These are phyloP conservation scores for Papilio helenus DNA, from an alignment of 1,140 invertebrate genomes.

Conservation along the genomic window DNA sequence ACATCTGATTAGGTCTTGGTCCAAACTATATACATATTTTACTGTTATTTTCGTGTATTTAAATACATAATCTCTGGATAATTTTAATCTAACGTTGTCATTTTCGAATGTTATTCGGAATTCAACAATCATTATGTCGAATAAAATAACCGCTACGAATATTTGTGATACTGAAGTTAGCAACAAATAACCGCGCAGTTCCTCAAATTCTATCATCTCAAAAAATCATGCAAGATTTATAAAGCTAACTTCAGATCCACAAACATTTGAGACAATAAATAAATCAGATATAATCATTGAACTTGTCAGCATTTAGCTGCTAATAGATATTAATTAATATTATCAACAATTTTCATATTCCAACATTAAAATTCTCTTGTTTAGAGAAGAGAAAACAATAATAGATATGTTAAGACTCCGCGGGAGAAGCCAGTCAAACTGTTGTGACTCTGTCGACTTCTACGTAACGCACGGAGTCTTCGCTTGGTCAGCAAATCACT, in stretches of 20 bases:
- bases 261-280: not conserved
- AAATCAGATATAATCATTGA: not conserved
- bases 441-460: conserved; percentile 94
- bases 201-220: not conserved
- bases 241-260: not conserved
- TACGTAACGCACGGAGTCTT: conserved; percentile 95
- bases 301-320: not conserved
- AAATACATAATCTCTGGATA: conserved; percentile 39
- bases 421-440: conserved; percentile 86
- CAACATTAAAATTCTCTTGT: conserved; percentile 36
- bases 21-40: conserved; percentile 56
- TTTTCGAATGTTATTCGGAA: not conserved
- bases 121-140: not conserved
- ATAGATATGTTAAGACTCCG: conserved; percentile 59
- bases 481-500: conserved; percentile 96
- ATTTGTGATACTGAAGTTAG: conserved; percentile 6
- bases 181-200: not conserved
- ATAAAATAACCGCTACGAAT: not conserved
- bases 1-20: conserved; percentile 68
- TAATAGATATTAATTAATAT: conserved; percentile 19
- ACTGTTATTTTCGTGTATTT: conserved; percentile 37
- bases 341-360: conserved; percentile 35
- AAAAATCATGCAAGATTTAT: not conserved
- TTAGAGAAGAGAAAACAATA: conserved; percentile 30
- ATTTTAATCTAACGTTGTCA: conserved; percentile 10